A percentile compares a stretch with the other conserved stretches of the same genome.
These are phyloP conservation scores for Microchirus variegatus DNA, from an alignment of 2,797 vertebrate species.

Conservation along the genomic window DNA sequence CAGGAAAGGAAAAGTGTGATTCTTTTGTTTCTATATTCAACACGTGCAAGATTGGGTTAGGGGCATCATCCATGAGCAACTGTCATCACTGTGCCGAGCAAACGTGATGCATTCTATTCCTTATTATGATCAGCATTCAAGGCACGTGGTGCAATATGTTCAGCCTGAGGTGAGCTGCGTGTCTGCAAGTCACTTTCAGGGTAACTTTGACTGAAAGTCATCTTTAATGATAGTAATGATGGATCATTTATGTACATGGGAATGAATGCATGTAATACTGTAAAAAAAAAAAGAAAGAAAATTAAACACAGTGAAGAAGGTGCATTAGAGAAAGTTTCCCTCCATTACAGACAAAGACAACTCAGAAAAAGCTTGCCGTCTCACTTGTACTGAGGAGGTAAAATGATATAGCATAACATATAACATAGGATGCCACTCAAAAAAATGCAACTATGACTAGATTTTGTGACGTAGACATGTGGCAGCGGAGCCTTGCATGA, in stretches of 20 bases:
- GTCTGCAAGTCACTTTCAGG: not conserved
- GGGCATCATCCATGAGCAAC: not conserved
- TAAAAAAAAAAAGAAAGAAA: too few species aligned
- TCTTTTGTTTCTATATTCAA: constrained; percentile 43
- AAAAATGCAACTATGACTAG: not conserved
- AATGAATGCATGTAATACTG: not conserved
- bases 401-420: not conserved
- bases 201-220: not conserved
- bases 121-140: not conserved
- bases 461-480: too few species aligned
- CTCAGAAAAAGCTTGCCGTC: not conserved
- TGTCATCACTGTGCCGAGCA: not conserved
- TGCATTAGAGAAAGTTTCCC: not conserved
- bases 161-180: not conserved
- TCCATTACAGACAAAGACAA: not conserved
- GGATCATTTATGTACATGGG: not conserved
- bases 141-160: not conserved
- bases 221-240: constrained; percentile 2
- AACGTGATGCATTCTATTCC: not conserved
- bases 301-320: not conserved
- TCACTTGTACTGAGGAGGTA: not conserved
- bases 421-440: not conserved
- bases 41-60: constrained; percentile 22
- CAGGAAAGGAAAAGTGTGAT: constrained; percentile 48
- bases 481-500: too few species aligned